These are phyloP conservation scores for Uloborus diversus DNA, from an alignment of 1,140 invertebrate species.

Conservation along the genomic window DNA sequence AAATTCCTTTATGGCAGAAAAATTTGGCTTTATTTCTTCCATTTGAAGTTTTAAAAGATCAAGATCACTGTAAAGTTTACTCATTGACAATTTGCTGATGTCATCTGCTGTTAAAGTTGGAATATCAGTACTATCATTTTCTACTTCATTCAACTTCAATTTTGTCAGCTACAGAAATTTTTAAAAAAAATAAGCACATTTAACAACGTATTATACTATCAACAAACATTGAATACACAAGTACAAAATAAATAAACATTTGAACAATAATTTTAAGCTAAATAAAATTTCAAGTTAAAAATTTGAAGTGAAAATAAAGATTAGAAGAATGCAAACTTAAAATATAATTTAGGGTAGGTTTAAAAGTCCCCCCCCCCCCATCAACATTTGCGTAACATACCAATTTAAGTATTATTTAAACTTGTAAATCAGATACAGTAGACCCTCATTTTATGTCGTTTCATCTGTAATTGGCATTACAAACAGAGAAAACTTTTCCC, in stretches of 20 bases:
- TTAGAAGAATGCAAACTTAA: too few relatives aligned
- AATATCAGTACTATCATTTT: slow-evolving; percentile 62
- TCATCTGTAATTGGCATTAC: too few relatives aligned
- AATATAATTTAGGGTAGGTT: too few relatives aligned
- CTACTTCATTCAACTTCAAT: slow-evolving; percentile 77
- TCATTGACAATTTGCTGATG: slow-evolving; percentile 71
- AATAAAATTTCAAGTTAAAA: too few relatives aligned
- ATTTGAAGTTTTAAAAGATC: slow-evolving; percentile 75
- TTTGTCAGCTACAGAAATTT: slow-evolving; percentile 71
- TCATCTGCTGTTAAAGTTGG: slow-evolving; percentile 75
- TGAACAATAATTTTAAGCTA: too few relatives aligned
- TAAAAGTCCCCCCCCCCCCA: not conserved
- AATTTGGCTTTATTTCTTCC: slow-evolving; percentile 78
- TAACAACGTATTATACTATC: not conserved
- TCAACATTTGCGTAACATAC: not conserved
- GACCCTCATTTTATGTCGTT: too few relatives aligned
- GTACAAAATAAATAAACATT: too few relatives aligned
- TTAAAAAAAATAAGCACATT: slow-evolving; percentile 33
- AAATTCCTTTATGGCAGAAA: slow-evolving; percentile 80
- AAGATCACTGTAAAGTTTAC: slow-evolving; percentile 74
- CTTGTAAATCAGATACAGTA: too few relatives aligned
- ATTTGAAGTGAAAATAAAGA: too few relatives aligned
- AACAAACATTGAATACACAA: too few relatives aligned
- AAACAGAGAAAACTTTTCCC: too few relatives aligned
- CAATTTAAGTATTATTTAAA: too few relatives aligned